Conservation (phyloP, 1,140 invertebrate genomes). For the Trachymyrmex cornetzi region DNA sequence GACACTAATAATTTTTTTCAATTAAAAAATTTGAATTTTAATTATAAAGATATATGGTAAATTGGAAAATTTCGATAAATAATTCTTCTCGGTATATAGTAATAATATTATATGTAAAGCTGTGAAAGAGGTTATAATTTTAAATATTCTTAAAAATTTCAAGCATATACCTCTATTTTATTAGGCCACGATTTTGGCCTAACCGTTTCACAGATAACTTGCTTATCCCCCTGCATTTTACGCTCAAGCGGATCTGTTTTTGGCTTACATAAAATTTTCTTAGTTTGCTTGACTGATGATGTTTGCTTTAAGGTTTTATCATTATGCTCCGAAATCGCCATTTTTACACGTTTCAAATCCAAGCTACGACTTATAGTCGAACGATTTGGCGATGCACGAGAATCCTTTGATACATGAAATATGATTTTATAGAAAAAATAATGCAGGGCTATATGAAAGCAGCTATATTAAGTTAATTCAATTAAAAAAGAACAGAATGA, state of each 20-base stretch:
- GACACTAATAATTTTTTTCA: neutral
- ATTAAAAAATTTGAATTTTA: neutral
- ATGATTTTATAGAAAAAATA: slow-evolving; percentile 6
- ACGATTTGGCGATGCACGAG: slow-evolving; percentile 76
- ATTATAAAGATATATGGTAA: neutral
- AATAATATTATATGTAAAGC: neutral
- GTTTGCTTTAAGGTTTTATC: slow-evolving; percentile 81
- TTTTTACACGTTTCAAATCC: slow-evolving; percentile 88
- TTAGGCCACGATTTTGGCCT: slow-evolving; percentile 86
- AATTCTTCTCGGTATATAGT: neutral
- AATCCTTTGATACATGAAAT: slow-evolving; percentile 74
- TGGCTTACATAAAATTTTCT: slow-evolving; percentile 82
- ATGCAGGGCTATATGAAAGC: neutral
- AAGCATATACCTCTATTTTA: slow-evolving; percentile 83
- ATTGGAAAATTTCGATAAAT: neutral
- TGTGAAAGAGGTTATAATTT: neutral
- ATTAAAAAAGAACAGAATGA: too few species aligned
- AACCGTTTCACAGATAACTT: slow-evolving; percentile 66
- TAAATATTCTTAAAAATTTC: neutral
- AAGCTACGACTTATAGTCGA: slow-evolving; percentile 83
- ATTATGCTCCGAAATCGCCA: slow-evolving; percentile 87
- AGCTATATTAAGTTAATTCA: neutral
- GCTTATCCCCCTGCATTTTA: slow-evolving; percentile 83
- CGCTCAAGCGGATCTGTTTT: slow-evolving; percentile 85
- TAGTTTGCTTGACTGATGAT: slow-evolving; percentile 73